phyloP scores from a whole-genome alignment of 2,888 invertebrate genomes.

The Chrysina gloriosa region DNA sequence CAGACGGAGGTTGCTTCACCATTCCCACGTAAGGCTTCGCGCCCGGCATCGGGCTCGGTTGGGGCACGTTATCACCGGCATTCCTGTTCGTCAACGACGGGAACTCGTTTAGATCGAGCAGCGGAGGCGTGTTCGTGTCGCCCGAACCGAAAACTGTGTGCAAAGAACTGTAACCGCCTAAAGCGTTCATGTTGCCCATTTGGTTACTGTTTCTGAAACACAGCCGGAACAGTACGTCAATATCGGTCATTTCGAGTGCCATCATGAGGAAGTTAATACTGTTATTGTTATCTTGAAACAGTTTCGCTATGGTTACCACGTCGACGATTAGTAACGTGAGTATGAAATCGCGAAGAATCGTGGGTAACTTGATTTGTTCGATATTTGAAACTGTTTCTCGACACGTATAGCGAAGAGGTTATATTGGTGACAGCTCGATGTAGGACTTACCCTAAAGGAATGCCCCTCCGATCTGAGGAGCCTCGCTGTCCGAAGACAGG shows the following conservation, averaged over 20 bases:
- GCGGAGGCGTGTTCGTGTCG: constrained; percentile 77
- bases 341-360: not conserved
- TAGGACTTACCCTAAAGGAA: constrained; percentile 65
- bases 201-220: constrained; percentile 68
- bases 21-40: constrained; percentile 96
- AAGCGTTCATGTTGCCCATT: constrained; percentile 72
- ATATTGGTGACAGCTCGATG: not conserved
- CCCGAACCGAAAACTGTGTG: constrained; percentile 84
- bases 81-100: constrained; percentile 90
- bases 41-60: constrained; percentile 86
- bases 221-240: constrained; percentile 39
- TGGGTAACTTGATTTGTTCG: constrained; percentile 19
- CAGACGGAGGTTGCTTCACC: constrained; percentile 94
- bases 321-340: no score
- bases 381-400: constrained; percentile 8
- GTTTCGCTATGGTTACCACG: constrained; percentile 21
- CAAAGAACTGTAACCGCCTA: constrained; percentile 73
- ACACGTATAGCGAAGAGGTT: constrained; percentile 12
- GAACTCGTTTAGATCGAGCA: constrained; percentile 92
- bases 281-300: constrained; percentile 21
- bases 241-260: constrained; percentile 39
- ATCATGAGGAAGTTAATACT: not conserved
- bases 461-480: constrained; percentile 80
- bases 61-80: constrained; percentile 81
- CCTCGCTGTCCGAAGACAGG: constrained; percentile 85